Conservation (phyloP, 2,113 vertebrate genomes). For the Chloropsis cyanopogon region DNA sequence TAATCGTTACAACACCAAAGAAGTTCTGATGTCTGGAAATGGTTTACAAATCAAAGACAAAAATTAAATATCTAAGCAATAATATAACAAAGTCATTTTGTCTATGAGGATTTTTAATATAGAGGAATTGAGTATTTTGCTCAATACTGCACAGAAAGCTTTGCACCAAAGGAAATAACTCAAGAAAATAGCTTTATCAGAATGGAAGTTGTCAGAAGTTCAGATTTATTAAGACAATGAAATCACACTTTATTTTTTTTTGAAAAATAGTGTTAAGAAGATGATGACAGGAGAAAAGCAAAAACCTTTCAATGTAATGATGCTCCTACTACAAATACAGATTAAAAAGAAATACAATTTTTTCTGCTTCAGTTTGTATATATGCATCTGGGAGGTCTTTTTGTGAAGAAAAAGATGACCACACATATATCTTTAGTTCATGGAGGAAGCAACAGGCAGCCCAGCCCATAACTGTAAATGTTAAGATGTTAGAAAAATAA, state of each 20-base stretch:
- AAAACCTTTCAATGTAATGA: neutral
- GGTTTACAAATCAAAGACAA: neutral
- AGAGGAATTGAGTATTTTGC: neutral
- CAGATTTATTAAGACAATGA: neutral
- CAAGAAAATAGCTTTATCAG: neutral
- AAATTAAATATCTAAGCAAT: neutral
- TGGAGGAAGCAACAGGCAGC: neutral
- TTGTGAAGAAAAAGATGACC: neutral
- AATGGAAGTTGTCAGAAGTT: neutral
- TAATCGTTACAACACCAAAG: neutral
- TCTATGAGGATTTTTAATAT: neutral
- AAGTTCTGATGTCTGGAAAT: neutral
- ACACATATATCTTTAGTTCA: neutral
- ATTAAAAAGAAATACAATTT: neutral
- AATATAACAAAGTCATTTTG: neutral
- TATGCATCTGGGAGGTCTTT: neutral
- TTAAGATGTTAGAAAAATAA: neutral
- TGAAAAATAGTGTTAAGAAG: rapidly evolving
- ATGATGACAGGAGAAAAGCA: neutral
- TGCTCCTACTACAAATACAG: neutral
- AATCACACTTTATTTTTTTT: neutral
- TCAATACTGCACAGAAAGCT: neutral
- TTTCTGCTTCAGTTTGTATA: neutral
- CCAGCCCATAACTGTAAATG: neutral
- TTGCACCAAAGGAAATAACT: neutral